A percentile compares a stretch with the other conserved stretches of the same genome.
These are phyloP conservation scores for Pangasius mekongensis DNA, from an alignment of 2,797 vertebrate species.

Conservation along the genomic window DNA sequence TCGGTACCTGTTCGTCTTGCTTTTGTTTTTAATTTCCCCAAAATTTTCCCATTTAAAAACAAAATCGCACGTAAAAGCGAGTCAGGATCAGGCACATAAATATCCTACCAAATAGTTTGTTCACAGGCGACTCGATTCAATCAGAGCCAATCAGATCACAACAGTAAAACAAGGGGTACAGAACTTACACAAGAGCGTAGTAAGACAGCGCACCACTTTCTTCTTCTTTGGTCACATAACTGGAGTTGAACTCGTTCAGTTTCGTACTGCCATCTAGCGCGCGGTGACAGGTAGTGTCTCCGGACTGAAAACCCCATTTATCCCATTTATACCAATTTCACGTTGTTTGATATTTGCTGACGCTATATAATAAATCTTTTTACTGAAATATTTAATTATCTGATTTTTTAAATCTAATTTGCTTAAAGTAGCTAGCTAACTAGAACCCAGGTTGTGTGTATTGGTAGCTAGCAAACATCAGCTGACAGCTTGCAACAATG, in stretches of 20 bases:
- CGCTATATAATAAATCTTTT: neutral
- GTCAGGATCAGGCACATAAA: neutral
- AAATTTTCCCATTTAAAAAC: neutral
- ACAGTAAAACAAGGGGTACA: neutral
- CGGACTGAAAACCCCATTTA: neutral
- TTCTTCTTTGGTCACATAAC: neutral
- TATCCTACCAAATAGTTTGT: too few species aligned
- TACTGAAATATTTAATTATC: neutral
- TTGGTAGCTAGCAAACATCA: neutral
- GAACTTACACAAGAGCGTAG: neutral
- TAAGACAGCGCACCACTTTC: neutral
- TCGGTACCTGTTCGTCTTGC: neutral
- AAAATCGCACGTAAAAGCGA: neutral
- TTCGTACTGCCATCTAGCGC: slow-evolving; percentile 26
- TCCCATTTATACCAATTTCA: neutral
- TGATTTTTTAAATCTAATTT: neutral
- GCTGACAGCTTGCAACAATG: too few species aligned
- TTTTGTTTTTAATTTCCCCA: neutral
- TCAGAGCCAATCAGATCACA: neutral
- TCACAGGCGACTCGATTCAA: neutral
- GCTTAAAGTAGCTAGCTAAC: neutral
- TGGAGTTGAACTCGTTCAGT: neutral
- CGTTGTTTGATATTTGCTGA: neutral
- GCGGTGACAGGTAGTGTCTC: neutral
- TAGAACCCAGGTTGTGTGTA: neutral